A percentile compares a stretch with the other conserved stretches of the same genome.
Conservation (phyloP, 2,888 invertebrate genomes). For the Agrenia bidenticulata region DNA sequence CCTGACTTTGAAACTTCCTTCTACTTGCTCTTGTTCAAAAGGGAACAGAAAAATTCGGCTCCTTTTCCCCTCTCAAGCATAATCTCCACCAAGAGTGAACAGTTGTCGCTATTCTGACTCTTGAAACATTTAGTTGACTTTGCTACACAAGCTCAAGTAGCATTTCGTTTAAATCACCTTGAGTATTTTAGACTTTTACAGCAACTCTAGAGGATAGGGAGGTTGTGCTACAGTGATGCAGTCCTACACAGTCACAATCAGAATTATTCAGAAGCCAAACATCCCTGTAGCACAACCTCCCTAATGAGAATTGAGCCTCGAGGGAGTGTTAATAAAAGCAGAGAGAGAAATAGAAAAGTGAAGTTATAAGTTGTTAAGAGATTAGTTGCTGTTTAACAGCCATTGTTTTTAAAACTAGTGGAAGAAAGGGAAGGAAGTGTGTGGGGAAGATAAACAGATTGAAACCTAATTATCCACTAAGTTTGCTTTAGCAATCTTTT, state of each 20-base stretch:
- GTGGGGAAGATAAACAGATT: conserved; percentile 22
- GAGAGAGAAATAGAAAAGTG: not conserved
- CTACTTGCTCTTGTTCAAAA: too few relatives aligned
- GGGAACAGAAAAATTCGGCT: too few relatives aligned
- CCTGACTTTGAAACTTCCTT: too few relatives aligned
- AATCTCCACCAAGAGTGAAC: too few relatives aligned
- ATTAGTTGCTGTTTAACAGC: conserved; percentile 22
- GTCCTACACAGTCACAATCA: too few relatives aligned
- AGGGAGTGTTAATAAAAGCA: not conserved
- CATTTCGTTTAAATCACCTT: not conserved
- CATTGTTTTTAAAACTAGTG: conserved; percentile 14
- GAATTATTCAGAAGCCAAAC: not conserved
- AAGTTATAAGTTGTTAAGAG: conserved; percentile 1
- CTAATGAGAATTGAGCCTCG: not conserved
- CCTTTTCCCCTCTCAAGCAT: too few relatives aligned
- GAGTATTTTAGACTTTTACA: not conserved
- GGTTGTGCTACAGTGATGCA: too few relatives aligned
- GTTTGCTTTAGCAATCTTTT: conserved; percentile 20
- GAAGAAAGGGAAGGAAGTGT: conserved; percentile 4
- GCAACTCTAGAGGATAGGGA: too few relatives aligned
- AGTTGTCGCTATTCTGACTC: too few relatives aligned
- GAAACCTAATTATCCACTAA: conserved; percentile 25
- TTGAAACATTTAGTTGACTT: too few relatives aligned
- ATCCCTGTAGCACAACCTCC: not conserved
- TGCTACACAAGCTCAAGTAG: too few relatives aligned